Evolutionary conservation across 2,797 vertebrate genomes (phyloP), one percentile per base, ranked within the genome.

Genomic region (Manis javanica): DNA sequence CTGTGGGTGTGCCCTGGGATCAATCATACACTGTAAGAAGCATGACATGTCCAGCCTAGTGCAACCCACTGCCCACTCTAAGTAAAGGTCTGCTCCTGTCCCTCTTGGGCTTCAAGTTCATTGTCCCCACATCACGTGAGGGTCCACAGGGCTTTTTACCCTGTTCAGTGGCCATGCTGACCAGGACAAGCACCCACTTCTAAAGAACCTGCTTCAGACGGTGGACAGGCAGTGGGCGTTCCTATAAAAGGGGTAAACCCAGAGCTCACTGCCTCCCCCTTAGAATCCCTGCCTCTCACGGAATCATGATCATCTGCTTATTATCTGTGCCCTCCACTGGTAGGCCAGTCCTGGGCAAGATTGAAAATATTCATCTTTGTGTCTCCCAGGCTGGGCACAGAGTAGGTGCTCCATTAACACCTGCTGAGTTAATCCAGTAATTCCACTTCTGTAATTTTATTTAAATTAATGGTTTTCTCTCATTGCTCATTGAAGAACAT

Each of bases 341-440:
- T 57, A 37, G 10, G 26, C 1, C 12, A 24, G n/a, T 42, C 37
- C 26, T 34, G 4, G 71, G 26, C 77, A 12, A 26, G 37, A 1
- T 5, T 0, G 19, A 2, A 2, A n/a, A n/a, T 11, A 4, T 21
- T 19, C 39, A 31, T 37, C 64, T 10, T 7, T 1, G 26, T 24
- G 26, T 4, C 26, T 5, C 49, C 16, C 0, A 7, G 34, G 8
- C 12, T 8, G 31, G 87, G 13, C 16, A 2, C 46, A 21, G 37
- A 5, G 39, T 1, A 4, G 37, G n/a, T 9, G 21, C 42, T 34
- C 51, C 0, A 0, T 26, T 3, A 42, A 29, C 3, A 51, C 37
- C 29, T 1, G 9, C 83, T 2, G 4, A 63, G 3, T 42, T 18
- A 11, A 14, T 8, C 42, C 63, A 5, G 57, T 2, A 34, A 63